Percentiles rank a stretch among this genome's conserved stretches.
Evolutionary conservation across 2,888 invertebrate genomes (phyloP).

Genomic region (Onthophagus sagittarius): DNA sequence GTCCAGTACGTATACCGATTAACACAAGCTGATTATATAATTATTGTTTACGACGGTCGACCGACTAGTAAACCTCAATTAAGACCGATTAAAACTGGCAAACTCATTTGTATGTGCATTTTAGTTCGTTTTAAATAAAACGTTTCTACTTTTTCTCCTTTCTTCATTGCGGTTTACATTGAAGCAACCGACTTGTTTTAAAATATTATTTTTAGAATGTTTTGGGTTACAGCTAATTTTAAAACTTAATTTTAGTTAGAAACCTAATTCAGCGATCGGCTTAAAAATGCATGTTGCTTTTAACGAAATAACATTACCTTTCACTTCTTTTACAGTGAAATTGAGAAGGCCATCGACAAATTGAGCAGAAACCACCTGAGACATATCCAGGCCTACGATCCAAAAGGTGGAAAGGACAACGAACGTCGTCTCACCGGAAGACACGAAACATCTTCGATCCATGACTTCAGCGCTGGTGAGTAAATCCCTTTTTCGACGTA

Average conservation of each 20-base stretch:
- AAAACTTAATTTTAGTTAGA: too few species aligned
- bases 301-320: not conserved
- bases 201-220: too few species aligned
- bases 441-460: slow-evolving; percentile 95
- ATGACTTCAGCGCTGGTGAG: slow-evolving; percentile 88
- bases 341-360: slow-evolving; percentile 94
- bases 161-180: slow-evolving; percentile 7
- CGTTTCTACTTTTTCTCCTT: not conserved
- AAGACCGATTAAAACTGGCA: not conserved
- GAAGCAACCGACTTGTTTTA: too few species aligned
- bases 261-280: too few species aligned
- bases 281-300: too few species aligned
- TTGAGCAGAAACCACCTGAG: slow-evolving; percentile 86
- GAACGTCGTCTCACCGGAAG: slow-evolving; percentile 90
- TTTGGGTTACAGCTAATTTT: too few species aligned
- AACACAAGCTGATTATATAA: not conserved
- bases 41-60: not conserved
- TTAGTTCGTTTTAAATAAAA: not conserved
- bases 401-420: slow-evolving; percentile 93
- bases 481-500: slow-evolving; percentile 1
- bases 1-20: not conserved
- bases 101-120: not conserved
- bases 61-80: not conserved
- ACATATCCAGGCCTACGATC: slow-evolving; percentile 96
- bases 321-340: slow-evolving; percentile 61